Conservation (phyloP, 2,113 vertebrate species). For the Campylorhamphus procurvoides region DNA sequence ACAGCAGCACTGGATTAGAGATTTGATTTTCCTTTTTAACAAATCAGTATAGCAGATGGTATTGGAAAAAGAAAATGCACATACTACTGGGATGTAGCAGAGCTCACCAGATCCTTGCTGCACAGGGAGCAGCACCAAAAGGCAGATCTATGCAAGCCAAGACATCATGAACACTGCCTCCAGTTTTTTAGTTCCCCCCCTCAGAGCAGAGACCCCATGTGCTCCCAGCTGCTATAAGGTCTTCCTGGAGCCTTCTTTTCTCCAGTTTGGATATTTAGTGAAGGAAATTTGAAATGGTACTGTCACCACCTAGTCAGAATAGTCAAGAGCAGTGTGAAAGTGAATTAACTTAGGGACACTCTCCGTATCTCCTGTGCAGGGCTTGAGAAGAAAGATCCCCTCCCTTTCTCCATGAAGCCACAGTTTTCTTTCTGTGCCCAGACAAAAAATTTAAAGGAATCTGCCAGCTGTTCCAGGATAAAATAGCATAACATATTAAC, state of each 20-base stretch:
- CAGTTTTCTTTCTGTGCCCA: not conserved
- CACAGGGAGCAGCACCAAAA: not conserved
- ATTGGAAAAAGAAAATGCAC: not conserved
- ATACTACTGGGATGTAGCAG: not conserved
- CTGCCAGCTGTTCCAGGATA: not conserved
- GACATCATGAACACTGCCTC: constrained; percentile 31
- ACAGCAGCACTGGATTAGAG: constrained; percentile 5
- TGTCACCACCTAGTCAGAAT: not conserved
- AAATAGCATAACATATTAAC: not conserved
- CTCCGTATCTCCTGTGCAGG: fast-evolving
- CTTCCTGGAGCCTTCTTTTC: not conserved
- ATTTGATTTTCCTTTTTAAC: constrained; percentile 33
- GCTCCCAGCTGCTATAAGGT: not conserved
- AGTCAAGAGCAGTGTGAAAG: not conserved
- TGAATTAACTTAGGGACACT: not conserved
- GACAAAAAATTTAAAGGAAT: not conserved
- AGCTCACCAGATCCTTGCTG: not conserved
- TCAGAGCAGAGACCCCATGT: not conserved
- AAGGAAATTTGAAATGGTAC: not conserved
- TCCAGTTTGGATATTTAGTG: not conserved
- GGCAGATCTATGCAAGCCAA: not conserved
- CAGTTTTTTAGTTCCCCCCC: not conserved
- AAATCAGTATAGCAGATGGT: constrained; percentile 45
- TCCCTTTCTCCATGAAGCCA: not conserved
- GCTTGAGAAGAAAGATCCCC: not conserved